phyloP scores from a whole-genome alignment of 2,113 vertebrate genomes.

The Crocuta crocuta region DNA sequence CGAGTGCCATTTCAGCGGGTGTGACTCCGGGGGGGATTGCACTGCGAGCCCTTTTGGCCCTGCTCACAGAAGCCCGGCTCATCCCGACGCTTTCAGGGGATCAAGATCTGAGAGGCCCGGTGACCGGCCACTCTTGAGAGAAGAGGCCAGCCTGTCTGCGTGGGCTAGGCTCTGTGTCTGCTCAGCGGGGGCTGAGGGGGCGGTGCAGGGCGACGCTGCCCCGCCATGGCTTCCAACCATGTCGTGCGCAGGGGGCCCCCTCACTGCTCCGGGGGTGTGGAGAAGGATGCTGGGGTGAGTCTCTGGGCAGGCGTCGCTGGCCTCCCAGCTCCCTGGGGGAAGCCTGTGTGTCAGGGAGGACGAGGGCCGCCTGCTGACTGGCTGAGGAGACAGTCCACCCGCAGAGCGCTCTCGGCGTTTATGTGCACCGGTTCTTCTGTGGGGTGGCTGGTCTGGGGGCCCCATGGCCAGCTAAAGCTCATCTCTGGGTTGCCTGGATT shows the following conservation, averaged over 20 bases:
- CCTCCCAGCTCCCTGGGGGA: not conserved
- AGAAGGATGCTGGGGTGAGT: not conserved
- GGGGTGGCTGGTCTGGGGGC: not conserved
- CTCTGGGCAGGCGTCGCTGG: accelerated
- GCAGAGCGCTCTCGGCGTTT: accelerated
- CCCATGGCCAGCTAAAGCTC: not conserved
- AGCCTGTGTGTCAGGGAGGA: not conserved
- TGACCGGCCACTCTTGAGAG: not conserved
- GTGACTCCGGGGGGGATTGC: not conserved
- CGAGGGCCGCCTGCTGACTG: no score
- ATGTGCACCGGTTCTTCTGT: no score
- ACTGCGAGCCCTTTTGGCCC: not conserved
- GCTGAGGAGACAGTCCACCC: not conserved
- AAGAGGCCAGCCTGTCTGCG: not conserved
- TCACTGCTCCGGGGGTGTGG: not conserved
- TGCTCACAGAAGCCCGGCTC: not conserved
- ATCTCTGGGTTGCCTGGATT: not conserved
- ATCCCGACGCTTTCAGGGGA: not conserved
- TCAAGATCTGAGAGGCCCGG: accelerated
- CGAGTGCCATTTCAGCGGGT: not conserved
- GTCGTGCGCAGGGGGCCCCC: not conserved
- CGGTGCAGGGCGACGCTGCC: not conserved
- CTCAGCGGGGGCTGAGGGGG: not conserved
- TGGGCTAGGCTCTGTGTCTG: accelerated
- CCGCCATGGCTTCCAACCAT: not conserved